Evolutionary conservation across 2,797 vertebrate species (phyloP).

Genomic region (Pyrocephalus nanus): DNA sequence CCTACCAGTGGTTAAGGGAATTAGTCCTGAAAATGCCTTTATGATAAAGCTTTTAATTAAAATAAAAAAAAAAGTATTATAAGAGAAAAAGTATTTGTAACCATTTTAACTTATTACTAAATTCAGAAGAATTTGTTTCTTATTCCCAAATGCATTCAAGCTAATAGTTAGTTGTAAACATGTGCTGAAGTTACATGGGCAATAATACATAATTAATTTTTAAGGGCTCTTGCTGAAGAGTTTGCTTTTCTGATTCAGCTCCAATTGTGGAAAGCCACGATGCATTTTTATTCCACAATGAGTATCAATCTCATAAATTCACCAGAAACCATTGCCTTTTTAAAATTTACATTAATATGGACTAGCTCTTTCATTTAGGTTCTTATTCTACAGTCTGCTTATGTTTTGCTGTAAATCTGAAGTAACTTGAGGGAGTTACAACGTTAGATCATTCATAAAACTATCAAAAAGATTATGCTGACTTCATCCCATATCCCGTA

Average conservation of each 20-base stretch:
- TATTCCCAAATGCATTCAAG: background rate
- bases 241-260: background rate
- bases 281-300: background rate
- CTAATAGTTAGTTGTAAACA: background rate
- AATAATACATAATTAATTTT: constrained; percentile 11
- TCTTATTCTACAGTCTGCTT: background rate
- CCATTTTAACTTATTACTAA: constrained; percentile 2
- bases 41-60: background rate
- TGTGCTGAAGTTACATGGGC: background rate
- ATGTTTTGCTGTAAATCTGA: background rate
- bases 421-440: background rate
- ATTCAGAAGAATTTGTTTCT: background rate
- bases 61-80: background rate
- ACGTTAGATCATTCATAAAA: constrained; percentile 24
- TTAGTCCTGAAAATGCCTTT: background rate
- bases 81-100: background rate
- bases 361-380: background rate
- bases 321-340: background rate
- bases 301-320: background rate
- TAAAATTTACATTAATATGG: background rate
- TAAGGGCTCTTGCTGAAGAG: background rate
- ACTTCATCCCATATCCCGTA: constrained; percentile 39
- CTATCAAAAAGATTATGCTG: constrained; percentile 34
- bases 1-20: background rate
- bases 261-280: background rate